These are phyloP conservation scores for Chrysemys picta DNA, from an alignment of 2,113 vertebrate species.

Conservation along the genomic window DNA sequence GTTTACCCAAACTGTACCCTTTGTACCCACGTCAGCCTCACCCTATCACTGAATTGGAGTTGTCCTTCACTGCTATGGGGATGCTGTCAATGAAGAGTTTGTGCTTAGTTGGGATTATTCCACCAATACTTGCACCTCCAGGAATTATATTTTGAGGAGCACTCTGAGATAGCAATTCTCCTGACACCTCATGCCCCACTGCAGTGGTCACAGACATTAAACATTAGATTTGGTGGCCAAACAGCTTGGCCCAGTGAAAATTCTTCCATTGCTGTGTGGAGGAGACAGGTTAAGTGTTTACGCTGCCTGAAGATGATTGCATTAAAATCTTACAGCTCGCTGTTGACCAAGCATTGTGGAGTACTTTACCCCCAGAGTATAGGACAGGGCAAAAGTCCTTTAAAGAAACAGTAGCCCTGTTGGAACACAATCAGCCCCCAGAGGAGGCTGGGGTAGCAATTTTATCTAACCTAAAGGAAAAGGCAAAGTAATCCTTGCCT, in stretches of 20 bases:
- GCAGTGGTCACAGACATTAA: background rate
- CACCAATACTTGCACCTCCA: background rate
- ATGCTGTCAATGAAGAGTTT: background rate
- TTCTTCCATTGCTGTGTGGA: too few species aligned
- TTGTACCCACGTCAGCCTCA: background rate
- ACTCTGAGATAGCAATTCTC: background rate
- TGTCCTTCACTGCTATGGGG: background rate
- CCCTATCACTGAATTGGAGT: background rate
- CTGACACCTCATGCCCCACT: background rate
- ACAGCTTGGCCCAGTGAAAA: too few species aligned
- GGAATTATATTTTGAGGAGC: background rate
- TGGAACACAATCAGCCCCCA: background rate
- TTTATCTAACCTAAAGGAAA: background rate
- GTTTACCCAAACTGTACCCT: background rate
- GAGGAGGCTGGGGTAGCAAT: background rate
- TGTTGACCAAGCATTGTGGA: background rate
- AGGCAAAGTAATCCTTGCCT: background rate
- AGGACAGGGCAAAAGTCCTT: background rate
- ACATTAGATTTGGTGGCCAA: background rate
- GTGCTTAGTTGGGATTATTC: background rate
- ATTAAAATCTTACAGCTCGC: background rate
- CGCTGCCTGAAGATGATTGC: too few species aligned
- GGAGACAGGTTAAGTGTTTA: too few species aligned
- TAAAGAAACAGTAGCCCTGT: background rate
- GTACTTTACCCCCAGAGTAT: background rate